A percentile compares a stretch with the other conserved stretches of the same genome.
Evolutionary conservation across 2,113 vertebrate genomes (phyloP).

Genomic region (Steatornis caripensis): DNA sequence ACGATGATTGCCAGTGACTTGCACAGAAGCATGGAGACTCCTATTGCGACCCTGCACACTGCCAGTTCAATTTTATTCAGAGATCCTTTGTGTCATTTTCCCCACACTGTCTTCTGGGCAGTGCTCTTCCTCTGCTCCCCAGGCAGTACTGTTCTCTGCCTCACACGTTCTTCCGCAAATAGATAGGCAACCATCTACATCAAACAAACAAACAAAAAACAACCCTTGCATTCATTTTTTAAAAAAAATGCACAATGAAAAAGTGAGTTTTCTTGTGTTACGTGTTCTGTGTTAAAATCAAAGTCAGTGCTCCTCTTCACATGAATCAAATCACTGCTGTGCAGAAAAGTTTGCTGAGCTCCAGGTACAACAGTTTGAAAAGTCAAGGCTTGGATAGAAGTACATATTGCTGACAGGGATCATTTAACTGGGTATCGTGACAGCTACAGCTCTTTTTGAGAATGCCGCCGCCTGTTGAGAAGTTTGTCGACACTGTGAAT

Average conservation of each 20-base stretch:
- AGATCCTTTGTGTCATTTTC: neutral
- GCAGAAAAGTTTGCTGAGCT: neutral
- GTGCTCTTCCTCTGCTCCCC: neutral
- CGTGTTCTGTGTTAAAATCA: neutral
- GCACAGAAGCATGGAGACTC: neutral
- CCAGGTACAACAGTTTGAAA: neutral
- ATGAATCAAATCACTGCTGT: neutral
- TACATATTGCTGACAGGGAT: neutral
- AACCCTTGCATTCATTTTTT: neutral
- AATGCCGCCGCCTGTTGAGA: neutral
- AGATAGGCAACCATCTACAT: no score
- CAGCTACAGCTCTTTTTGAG: neutral
- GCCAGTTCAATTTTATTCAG: neutral
- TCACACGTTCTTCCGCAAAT: neutral
- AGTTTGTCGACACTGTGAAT: neutral
- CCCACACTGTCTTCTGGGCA: neutral
- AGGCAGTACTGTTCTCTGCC: neutral
- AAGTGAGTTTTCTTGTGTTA: neutral
- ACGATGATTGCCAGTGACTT: conserved; percentile 11
- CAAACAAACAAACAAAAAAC: neutral
- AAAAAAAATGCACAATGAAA: neutral
- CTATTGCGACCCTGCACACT: neutral
- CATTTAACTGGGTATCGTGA: neutral
- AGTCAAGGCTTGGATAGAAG: neutral
- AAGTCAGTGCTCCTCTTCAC: neutral